A percentile compares a stretch with the other conserved stretches of the same genome.
Evolutionary conservation across 2,113 vertebrate genomes (phyloP).

Genomic region (Epinephelus moara): DNA sequence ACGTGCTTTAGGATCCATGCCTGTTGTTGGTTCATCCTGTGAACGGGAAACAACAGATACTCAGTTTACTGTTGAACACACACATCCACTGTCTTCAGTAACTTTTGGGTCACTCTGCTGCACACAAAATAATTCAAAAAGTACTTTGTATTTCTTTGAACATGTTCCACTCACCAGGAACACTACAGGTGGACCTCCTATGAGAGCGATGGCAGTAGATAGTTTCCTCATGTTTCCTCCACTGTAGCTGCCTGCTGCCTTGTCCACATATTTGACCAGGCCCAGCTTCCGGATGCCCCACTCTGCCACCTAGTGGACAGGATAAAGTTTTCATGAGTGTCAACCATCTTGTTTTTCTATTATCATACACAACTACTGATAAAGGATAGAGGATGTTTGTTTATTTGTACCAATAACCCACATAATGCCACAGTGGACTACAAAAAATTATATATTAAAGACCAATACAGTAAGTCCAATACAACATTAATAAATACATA

Average conservation of each 20-base stretch:
- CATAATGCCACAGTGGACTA: neutral
- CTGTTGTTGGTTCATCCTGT: constrained; percentile 97
- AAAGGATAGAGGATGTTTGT: neutral
- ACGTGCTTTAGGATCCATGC: constrained; percentile 97
- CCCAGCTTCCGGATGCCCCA: constrained; percentile 97
- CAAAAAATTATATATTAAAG: neutral
- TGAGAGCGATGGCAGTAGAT: constrained; percentile 96
- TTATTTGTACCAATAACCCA: neutral
- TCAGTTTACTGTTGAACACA: constrained; percentile 20
- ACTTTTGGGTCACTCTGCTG: neutral
- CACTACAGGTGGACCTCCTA: constrained; percentile 95
- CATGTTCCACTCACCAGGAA: constrained; percentile 91
- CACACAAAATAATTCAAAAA: neutral
- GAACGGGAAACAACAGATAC: constrained; percentile 25
- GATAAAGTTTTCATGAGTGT: neutral
- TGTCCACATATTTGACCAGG: constrained; percentile 94
- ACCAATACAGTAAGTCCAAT: neutral
- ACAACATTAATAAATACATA: too few relatives aligned
- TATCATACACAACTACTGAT: neutral
- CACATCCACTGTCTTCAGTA: neutral
- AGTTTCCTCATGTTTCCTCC: constrained; percentile 98
- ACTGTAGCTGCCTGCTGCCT: constrained; percentile 94
- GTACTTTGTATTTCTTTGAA: neutral
- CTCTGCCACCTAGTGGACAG: constrained; percentile 90
- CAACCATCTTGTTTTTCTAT: constrained; percentile 1